Evolutionary conservation across 2,113 vertebrate species (phyloP).

Genomic region (Erythrolamprus reginae): DNA sequence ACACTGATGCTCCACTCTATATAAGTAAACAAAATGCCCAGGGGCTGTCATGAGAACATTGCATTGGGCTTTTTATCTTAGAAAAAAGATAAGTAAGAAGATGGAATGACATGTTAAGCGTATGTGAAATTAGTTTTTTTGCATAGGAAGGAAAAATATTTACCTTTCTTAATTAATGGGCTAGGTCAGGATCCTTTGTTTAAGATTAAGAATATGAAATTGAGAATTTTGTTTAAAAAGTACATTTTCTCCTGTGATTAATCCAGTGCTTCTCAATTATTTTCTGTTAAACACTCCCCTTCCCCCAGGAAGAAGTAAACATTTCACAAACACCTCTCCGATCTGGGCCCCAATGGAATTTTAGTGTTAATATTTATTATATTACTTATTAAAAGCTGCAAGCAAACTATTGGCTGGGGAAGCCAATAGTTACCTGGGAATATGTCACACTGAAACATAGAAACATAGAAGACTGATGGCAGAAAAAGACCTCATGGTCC

Average conservation of each 20-base stretch:
- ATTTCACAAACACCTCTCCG: too few species aligned
- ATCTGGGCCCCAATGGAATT: too few species aligned
- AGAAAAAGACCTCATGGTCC: too few species aligned
- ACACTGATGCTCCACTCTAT: background rate
- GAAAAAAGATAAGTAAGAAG: background rate
- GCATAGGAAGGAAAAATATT: background rate
- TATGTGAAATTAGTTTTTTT: background rate
- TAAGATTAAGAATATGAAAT: background rate
- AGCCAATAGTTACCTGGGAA: too few species aligned
- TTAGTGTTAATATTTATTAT: too few species aligned
- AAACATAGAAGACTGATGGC: too few species aligned
- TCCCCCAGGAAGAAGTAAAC: too few species aligned
- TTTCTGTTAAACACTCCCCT: too few species aligned
- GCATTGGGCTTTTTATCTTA: background rate
- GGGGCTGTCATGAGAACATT: background rate
- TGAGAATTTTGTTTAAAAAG: background rate
- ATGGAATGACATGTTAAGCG: background rate
- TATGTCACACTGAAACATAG: too few species aligned
- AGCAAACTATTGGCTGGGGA: too few species aligned
- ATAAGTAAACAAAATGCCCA: background rate
- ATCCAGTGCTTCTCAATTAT: too few species aligned
- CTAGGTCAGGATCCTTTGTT: background rate
- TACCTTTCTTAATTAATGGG: background rate
- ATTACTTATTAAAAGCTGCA: too few species aligned
- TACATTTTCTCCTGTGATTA: background rate